Conservation (phyloP, 2,888 invertebrate genomes). For the Coelinius sp. region DNA sequence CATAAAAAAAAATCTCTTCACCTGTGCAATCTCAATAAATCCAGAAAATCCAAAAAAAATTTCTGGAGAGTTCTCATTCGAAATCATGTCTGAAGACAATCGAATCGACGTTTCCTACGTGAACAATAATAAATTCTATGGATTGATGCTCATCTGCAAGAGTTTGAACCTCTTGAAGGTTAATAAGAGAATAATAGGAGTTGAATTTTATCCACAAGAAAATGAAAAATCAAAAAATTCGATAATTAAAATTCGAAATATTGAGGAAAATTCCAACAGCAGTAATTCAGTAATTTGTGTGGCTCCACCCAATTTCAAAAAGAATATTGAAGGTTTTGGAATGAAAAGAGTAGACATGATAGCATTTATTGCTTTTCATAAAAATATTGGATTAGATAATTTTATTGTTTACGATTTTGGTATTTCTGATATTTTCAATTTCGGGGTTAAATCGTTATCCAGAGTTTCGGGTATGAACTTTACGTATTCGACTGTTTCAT, state of each 20-base stretch:
- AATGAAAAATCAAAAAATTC: conserved; percentile 58
- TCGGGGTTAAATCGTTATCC: conserved; percentile 60
- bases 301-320: conserved; percentile 71
- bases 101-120: conserved; percentile 68
- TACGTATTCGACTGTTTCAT: conserved; percentile 75
- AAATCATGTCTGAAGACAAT: conserved; percentile 59
- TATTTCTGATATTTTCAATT: conserved; percentile 70
- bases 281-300: conserved; percentile 75
- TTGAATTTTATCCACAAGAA: conserved; percentile 12
- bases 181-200: conserved; percentile 51
- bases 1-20: conserved; percentile 72
- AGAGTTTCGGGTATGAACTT: conserved; percentile 62
- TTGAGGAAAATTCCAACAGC: conserved; percentile 68
- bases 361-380: conserved; percentile 79
- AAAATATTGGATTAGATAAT: conserved; percentile 77
- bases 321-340: conserved; percentile 69
- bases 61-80: conserved; percentile 71
- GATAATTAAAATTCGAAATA: conserved; percentile 69
- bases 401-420: conserved; percentile 78
- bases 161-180: neutral
- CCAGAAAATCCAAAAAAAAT: conserved; percentile 70
- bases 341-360: conserved; percentile 75
- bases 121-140: conserved; percentile 71
- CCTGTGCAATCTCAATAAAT: conserved; percentile 71
- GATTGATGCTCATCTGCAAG: conserved; percentile 72